phyloP scores from a whole-genome alignment of 2,888 invertebrate species.

The Tenthredo distinguenda region DNA sequence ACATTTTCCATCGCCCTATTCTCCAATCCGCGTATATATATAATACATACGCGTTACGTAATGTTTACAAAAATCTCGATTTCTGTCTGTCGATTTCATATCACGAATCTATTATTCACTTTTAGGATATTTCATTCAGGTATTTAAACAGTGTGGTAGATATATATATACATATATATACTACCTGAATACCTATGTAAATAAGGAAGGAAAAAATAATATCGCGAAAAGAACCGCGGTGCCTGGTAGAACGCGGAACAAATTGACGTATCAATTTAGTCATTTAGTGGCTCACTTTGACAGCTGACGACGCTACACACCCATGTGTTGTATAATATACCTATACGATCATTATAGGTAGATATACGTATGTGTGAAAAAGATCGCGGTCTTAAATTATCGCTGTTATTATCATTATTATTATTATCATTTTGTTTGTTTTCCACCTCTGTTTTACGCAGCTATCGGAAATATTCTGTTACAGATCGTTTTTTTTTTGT shows the following conservation, averaged over 20 bases:
- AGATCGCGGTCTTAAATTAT: neutral
- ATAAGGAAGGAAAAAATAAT: neutral
- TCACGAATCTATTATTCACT: neutral
- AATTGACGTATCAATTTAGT: slow-evolving; percentile 34
- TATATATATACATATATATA: neutral
- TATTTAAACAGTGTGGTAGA: neutral
- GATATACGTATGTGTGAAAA: neutral
- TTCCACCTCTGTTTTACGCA: neutral
- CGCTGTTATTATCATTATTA: neutral
- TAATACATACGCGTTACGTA: neutral
- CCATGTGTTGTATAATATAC: neutral
- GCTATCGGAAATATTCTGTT: neutral
- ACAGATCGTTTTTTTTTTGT: neutral
- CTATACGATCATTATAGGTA: neutral
- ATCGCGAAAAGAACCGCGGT: neutral
- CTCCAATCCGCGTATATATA: neutral
- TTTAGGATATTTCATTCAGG: neutral
- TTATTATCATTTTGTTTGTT: neutral
- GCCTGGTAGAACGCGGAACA: slow-evolving; percentile 29
- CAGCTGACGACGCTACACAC: neutral
- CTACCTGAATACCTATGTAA: neutral
- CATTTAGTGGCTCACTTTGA: slow-evolving; percentile 34
- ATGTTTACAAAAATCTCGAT: neutral
- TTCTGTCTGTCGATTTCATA: neutral
- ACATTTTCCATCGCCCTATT: neutral